A percentile compares a stretch with the other conserved stretches of the same genome.
Evolutionary conservation across 2,797 vertebrate genomes (phyloP).

Genomic region (Amphiprion clarkii): DNA sequence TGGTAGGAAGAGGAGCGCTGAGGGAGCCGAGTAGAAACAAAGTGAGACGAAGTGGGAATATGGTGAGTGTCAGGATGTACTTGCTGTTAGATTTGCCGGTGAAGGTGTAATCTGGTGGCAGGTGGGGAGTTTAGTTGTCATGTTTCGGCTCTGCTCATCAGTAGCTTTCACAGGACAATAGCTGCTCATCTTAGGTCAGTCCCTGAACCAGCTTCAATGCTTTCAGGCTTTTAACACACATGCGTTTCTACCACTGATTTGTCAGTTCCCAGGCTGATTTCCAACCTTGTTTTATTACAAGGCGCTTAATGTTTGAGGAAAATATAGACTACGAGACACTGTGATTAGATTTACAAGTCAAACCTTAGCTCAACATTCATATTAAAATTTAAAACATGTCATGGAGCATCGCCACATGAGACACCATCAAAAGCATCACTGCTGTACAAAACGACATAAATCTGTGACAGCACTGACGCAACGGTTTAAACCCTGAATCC

Average conservation of each 20-base stretch:
- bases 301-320: too few species aligned
- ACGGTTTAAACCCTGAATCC: too few species aligned
- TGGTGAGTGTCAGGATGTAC: conserved; percentile 6
- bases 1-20: conserved; percentile 7
- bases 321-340: too few species aligned
- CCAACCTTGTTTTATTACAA: too few species aligned
- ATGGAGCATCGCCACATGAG: too few species aligned
- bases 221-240: neutral
- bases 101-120: neutral
- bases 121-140: neutral
- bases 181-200: neutral
- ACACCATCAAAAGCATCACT: too few species aligned
- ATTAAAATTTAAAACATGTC: too few species aligned
- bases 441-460: too few species aligned
- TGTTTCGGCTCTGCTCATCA: neutral
- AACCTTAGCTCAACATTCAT: too few species aligned
- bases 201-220: neutral
- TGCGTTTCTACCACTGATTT: neutral
- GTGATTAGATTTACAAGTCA: too few species aligned
- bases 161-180: neutral
- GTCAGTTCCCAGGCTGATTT: neutral
- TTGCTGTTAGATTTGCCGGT: neutral
- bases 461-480: too few species aligned
- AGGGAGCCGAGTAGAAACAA: conserved; percentile 1
- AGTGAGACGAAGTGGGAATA: conserved; percentile 2